Evolutionary conservation across 2,113 vertebrate genomes (phyloP).

Genomic region (Sturnus vulgaris): DNA sequence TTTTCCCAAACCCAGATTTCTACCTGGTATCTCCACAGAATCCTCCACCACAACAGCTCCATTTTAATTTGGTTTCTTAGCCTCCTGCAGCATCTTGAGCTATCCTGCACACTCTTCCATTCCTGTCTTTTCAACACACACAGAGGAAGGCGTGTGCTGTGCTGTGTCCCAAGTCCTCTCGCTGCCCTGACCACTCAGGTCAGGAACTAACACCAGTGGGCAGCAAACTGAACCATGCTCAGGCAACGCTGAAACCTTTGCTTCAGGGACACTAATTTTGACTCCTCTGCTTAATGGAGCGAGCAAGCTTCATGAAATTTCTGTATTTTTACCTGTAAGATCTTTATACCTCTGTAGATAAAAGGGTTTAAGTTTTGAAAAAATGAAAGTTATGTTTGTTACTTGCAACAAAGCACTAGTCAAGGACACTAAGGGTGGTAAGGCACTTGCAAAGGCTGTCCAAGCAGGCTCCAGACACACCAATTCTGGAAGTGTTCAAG

Average conservation of each 20-base stretch:
- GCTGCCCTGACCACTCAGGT: background rate
- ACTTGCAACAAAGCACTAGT: background rate
- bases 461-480: background rate
- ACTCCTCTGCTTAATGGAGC: background rate
- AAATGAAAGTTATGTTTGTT: background rate
- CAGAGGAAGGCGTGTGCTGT: rapidly evolving
- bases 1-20: background rate
- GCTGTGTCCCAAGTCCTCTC: rapidly evolving
- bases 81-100: background rate
- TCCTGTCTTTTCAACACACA: background rate
- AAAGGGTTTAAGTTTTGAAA: background rate
- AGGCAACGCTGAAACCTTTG: background rate
- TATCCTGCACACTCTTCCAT: background rate
- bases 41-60: background rate
- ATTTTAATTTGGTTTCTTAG: background rate
- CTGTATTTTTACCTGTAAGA: background rate
- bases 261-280: background rate
- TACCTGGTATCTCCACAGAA: background rate
- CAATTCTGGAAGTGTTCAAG: background rate
- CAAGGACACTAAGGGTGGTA: background rate
- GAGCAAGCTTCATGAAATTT: background rate
- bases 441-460: background rate
- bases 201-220: background rate
- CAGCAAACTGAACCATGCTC: background rate
- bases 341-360: background rate